Conservation (phyloP, 2,797 vertebrate species). For the Echiichthys vipera region DNA sequence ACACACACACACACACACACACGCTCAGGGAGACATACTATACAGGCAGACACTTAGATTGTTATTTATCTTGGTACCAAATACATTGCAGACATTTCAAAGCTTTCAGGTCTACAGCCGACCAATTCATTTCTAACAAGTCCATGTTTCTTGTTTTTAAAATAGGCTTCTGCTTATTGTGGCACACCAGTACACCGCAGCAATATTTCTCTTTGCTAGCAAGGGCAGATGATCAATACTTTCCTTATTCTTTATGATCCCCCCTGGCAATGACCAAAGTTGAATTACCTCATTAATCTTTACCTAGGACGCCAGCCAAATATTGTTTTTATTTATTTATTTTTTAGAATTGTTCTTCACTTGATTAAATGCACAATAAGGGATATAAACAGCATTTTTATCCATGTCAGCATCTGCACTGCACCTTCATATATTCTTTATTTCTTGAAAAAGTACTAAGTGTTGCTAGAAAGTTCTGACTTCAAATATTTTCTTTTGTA, state of each 20-base stretch:
- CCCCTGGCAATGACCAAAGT: conserved; percentile 41
- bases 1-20: too few relatives aligned
- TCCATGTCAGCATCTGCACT: conserved; percentile 49
- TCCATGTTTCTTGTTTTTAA: conserved; percentile 36
- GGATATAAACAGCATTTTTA: conserved; percentile 15
- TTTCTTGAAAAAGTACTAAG: conserved; percentile 23
- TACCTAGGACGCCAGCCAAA: conserved; percentile 52
- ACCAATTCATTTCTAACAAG: conserved; percentile 38
- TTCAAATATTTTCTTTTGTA: conserved; percentile 5
- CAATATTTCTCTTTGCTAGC: conserved; percentile 55
- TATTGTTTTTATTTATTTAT: conserved; percentile 40
- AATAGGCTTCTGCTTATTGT: conserved; percentile 30
- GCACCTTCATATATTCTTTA: conserved; percentile 18
- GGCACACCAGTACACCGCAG: conserved; percentile 16
- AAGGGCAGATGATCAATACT: conserved; percentile 65
- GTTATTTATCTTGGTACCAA: background rate
- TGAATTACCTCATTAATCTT: conserved; percentile 65
- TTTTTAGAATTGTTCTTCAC: conserved; percentile 35
- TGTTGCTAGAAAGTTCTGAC: conserved; percentile 50
- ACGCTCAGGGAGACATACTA: too few relatives aligned
- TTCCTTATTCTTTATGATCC: conserved; percentile 63
- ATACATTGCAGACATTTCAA: conserved; percentile 14
- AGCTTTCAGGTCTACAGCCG: conserved; percentile 16
- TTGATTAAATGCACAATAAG: conserved; percentile 33
- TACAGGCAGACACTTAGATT: conserved; percentile 9